A percentile compares a stretch with the other conserved stretches of the same genome.
phyloP scores from a whole-genome alignment of 30 jellyfish, hydroid and myxozoan genomes.

The Aurelia coerulea region DNA sequence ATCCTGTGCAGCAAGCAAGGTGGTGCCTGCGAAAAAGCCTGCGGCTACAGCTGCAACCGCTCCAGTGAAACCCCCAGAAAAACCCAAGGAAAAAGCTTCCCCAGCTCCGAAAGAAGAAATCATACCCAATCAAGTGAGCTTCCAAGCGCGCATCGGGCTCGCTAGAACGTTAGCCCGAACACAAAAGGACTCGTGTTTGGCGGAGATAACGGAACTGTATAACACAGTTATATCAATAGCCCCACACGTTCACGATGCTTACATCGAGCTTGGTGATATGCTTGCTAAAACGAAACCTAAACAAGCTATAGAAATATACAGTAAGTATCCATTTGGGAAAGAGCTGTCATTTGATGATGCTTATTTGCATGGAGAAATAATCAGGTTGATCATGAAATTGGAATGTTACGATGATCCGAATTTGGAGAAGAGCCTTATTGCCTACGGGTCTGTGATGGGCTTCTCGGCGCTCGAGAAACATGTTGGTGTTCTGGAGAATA shows the following conservation, averaged over 20 bases:
- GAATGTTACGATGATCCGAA: conserved; percentile 64
- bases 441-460: conserved; percentile 78
- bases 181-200: conserved; percentile 1
- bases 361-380: conserved; percentile 76
- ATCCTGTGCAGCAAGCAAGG: conserved; percentile 7
- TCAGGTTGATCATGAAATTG: conserved; percentile 52
- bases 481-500: conserved; percentile 62
- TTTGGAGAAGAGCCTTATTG: conserved; percentile 55
- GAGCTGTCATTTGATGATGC: conserved; percentile 77
- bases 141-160: conserved; percentile 80
- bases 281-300: conserved; percentile 58
- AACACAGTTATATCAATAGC: conserved; percentile 65
- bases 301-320: conserved; percentile 71
- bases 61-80: conserved; percentile 2
- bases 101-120: neutral
- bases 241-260: conserved; percentile 76
- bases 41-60: neutral
- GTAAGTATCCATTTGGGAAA: conserved; percentile 60
- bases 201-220: conserved; percentile 48
- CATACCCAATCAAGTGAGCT: conserved; percentile 20
- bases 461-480: conserved; percentile 69
- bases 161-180: conserved; percentile 73
- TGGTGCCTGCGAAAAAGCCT: neutral
- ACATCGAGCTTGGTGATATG: conserved; percentile 77
- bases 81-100: neutral